Conservation (phyloP, 2,888 invertebrate genomes). For the Drosophila borborema region DNA sequence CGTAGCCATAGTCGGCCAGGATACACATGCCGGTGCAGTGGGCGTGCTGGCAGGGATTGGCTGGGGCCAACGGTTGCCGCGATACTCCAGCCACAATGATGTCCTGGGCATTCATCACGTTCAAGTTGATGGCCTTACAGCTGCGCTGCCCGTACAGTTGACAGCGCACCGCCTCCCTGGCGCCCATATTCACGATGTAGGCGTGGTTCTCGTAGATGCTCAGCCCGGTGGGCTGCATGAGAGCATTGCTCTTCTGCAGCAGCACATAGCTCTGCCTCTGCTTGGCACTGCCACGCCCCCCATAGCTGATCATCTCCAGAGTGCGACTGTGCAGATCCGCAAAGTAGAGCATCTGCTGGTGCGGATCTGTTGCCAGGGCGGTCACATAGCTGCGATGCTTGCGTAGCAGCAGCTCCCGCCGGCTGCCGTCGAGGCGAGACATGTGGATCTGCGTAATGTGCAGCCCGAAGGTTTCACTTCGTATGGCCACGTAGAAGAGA, state of each 20-base stretch:
- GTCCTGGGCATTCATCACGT: conserved; percentile 85
- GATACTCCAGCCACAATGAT: conserved; percentile 87
- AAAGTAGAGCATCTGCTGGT: conserved; percentile 90
- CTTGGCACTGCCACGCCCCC: conserved; percentile 1
- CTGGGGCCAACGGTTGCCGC: conserved; percentile 85
- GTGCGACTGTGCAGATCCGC: conserved; percentile 88
- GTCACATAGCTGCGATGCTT: conserved; percentile 83
- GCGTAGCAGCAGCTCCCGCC: conserved; percentile 84
- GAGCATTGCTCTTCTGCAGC: conserved; percentile 85
- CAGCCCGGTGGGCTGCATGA: conserved; percentile 88
- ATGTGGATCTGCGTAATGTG: conserved; percentile 86
- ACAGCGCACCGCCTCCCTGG: conserved; percentile 87
- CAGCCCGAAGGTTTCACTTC: conserved; percentile 84
- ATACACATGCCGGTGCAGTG: conserved; percentile 89
- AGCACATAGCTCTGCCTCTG: conserved; percentile 83
- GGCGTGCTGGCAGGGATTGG: conserved; percentile 86
- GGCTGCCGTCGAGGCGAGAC: conserved; percentile 86
- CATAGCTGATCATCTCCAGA: conserved; percentile 86
- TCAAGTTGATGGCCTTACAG: conserved; percentile 86
- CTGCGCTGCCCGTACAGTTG: conserved; percentile 86
- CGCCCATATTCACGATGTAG: conserved; percentile 88
- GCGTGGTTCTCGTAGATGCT: conserved; percentile 91
- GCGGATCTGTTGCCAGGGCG: conserved; percentile 86
- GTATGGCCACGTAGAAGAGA: conserved; percentile 87
- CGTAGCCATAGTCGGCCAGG: conserved; percentile 85